phyloP scores from a whole-genome alignment of 2,113 vertebrate species.

The Mus musculus region DNA sequence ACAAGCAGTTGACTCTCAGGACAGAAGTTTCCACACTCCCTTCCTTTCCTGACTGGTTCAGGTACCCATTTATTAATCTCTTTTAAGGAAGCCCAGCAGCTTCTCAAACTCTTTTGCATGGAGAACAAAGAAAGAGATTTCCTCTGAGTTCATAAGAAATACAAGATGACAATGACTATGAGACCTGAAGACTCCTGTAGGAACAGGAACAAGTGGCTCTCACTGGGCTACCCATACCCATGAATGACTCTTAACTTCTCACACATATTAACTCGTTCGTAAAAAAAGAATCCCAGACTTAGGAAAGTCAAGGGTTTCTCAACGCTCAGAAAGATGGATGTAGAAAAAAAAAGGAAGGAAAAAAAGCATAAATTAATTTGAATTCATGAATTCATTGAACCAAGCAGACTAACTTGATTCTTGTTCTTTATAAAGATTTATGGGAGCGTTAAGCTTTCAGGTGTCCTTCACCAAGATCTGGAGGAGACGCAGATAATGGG shows the following conservation, averaged over 20 bases:
- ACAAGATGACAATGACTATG: background rate
- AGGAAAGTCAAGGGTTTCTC: background rate
- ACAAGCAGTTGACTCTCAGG: background rate
- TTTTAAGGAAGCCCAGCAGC: background rate
- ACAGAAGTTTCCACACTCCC: background rate
- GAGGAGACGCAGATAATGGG: background rate
- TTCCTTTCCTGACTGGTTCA: background rate
- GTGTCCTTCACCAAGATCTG: background rate
- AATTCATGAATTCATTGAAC: conserved; percentile 50
- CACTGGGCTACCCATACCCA: background rate
- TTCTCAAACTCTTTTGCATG: background rate
- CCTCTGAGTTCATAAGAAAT: background rate
- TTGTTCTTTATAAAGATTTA: background rate
- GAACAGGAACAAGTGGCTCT: background rate
- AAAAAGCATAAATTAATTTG: conserved; percentile 35
- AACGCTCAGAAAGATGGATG: background rate
- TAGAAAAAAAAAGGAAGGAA: no score
- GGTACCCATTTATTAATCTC: background rate
- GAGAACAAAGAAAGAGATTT: background rate
- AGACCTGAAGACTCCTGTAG: background rate
- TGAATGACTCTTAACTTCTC: background rate
- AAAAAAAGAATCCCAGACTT: background rate
- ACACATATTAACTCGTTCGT: background rate
- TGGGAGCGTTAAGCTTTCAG: background rate
- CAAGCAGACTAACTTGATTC: conserved; percentile 4